Evolutionary conservation across 2,888 invertebrate species (phyloP).

Genomic region (Arrhopalites spinosus): DNA sequence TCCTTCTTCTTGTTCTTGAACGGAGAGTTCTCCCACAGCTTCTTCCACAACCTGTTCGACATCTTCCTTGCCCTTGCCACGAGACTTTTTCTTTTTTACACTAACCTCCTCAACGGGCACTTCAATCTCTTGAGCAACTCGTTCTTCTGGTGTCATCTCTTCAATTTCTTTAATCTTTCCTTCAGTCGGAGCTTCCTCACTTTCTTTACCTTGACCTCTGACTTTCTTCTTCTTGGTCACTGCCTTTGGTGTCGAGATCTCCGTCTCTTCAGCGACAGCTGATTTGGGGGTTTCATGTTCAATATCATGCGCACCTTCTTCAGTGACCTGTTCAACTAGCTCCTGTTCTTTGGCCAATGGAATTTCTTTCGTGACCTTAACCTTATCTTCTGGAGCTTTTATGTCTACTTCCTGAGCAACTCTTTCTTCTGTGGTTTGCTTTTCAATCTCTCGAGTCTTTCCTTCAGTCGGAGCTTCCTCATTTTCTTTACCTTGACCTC

Average conservation of each 20-base stretch:
- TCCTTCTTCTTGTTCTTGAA: neutral
- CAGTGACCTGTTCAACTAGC: conserved; percentile 8
- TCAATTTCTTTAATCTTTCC: conserved; percentile 33
- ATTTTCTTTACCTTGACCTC: conserved; percentile 10
- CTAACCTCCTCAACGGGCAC: conserved; percentile 24
- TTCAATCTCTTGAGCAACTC: conserved; percentile 4
- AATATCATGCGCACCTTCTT: conserved; percentile 20
- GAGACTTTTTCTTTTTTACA: conserved; percentile 32
- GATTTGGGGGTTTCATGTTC: conserved; percentile 66
- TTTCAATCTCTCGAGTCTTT: neutral
- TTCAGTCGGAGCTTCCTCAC: conserved; percentile 39
- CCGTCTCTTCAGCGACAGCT: conserved; percentile 40
- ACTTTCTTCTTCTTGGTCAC: conserved; percentile 35
- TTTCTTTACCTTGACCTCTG: conserved; percentile 20
- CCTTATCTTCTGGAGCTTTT: conserved; percentile 12
- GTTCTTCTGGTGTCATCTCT: conserved; percentile 24
- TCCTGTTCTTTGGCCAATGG: conserved; percentile 27
- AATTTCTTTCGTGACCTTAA: conserved; percentile 11
- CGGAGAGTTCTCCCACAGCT: conserved; percentile 57
- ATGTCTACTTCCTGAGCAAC: conserved; percentile 8
- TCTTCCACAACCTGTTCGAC: conserved; percentile 57
- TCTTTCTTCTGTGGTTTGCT: neutral
- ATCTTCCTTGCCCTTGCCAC: conserved; percentile 12
- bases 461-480: conserved; percentile 6
- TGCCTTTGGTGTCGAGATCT: conserved; percentile 38